Evolutionary conservation across 2,113 vertebrate species (phyloP).

Genomic region (Nasalis larvatus): DNA sequence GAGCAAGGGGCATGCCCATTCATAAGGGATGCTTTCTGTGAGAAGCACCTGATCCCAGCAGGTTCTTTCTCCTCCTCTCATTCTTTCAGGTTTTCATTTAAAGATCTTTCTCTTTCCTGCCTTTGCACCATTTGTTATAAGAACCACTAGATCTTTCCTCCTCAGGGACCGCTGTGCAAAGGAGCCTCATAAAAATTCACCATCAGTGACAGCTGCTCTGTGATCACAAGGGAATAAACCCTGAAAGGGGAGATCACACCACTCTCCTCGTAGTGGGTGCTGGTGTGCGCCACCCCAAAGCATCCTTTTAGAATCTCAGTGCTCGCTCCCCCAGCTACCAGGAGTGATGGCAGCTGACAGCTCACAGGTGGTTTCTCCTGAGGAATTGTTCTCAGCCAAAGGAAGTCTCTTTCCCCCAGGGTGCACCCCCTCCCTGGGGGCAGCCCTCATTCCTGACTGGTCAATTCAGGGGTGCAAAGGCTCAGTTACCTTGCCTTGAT

Average conservation of each 20-base stretch:
- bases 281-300: neutral
- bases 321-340: neutral
- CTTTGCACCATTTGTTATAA: neutral
- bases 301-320: neutral
- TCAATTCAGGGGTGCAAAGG: neutral
- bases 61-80: neutral
- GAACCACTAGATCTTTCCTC: neutral
- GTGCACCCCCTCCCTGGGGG: fast-evolving
- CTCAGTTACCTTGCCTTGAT: neutral
- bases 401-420: neutral
- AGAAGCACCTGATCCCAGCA: no score
- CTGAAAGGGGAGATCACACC: neutral
- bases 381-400: neutral
- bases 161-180: neutral
- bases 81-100: neutral
- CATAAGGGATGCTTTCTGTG: no score
- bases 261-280: neutral
- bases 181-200: neutral
- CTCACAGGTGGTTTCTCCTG: neutral
- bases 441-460: neutral
- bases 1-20: neutral
- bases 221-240: neutral
- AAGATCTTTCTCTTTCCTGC: neutral
- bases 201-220: neutral
- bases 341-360: neutral